phyloP scores from a whole-genome alignment of 1,140 invertebrate species.

The Orussus abietinus region DNA sequence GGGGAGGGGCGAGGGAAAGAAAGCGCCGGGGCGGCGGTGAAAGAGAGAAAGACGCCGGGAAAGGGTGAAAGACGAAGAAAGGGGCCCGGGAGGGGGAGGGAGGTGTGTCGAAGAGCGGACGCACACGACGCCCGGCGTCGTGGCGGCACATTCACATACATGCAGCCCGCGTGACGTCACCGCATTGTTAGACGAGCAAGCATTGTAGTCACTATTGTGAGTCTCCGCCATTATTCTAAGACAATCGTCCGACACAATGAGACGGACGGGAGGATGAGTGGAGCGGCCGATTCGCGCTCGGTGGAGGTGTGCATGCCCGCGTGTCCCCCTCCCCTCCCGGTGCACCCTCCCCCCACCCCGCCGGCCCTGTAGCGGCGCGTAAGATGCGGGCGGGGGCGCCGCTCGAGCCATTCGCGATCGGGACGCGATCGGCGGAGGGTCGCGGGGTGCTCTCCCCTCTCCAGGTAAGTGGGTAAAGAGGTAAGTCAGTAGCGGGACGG shows the following conservation, averaged over 20 bases:
- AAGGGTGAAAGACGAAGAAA: constrained; percentile 7
- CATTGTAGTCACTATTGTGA: constrained; percentile 57
- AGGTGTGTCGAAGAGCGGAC: constrained; percentile 21
- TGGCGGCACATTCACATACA: constrained; percentile 48
- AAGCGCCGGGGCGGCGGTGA: constrained; percentile 3
- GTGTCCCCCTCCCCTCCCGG: constrained; percentile 15
- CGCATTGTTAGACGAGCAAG: constrained; percentile 56
- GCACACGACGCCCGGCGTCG: constrained; percentile 42
- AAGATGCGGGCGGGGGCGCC: too few species aligned
- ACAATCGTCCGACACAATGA: constrained; percentile 57
- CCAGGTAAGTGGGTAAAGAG: too few species aligned
- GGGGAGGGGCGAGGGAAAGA: constrained; percentile 2
- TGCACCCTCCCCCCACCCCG: constrained; percentile 6
- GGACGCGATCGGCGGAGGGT: too few species aligned
- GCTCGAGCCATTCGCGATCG: too few species aligned
- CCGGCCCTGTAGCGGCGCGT: not conserved
- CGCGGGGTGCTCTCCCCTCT: too few species aligned
- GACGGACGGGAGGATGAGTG: constrained; percentile 50
- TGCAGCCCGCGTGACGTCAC: constrained; percentile 49
- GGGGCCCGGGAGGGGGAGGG: constrained; percentile 8
- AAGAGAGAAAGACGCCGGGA: constrained; percentile 19
- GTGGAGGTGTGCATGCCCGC: constrained; percentile 23
- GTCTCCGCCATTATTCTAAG: constrained; percentile 56
- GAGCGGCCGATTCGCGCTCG: constrained; percentile 46
- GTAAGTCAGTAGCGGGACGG: too few species aligned